Evolutionary conservation across 1,140 invertebrate species (phyloP).

Genomic region (Heliconius melpomene): DNA sequence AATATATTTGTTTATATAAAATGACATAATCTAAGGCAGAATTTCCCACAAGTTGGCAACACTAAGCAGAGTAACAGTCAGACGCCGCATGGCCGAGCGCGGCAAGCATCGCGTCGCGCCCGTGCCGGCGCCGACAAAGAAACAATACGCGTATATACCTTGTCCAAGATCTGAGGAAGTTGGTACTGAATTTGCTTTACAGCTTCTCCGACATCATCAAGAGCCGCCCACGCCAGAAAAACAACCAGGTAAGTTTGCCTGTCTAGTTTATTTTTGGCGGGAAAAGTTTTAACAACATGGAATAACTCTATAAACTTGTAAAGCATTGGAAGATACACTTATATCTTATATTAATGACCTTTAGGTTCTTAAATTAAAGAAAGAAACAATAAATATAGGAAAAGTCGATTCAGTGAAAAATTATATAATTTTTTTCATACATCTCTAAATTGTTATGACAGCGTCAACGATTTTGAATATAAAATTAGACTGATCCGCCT

Average conservation of each 20-base stretch:
- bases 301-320: background rate
- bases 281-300: slow-evolving; percentile 46
- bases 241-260: slow-evolving; percentile 56
- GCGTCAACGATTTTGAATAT: slow-evolving; percentile 16
- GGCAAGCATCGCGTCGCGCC: slow-evolving; percentile 75
- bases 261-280: slow-evolving; percentile 44
- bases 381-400: background rate
- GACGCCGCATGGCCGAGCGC: slow-evolving; percentile 77
- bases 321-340: background rate
- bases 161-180: slow-evolving; percentile 83
- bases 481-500: slow-evolving; percentile 16
- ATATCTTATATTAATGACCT: background rate
- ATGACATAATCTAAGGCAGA: background rate
- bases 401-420: background rate
- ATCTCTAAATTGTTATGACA: slow-evolving; percentile 27
- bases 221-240: slow-evolving; percentile 63
- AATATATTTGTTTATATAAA: background rate
- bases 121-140: slow-evolving; percentile 79
- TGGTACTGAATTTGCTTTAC: slow-evolving; percentile 73
- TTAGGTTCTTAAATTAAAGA: background rate
- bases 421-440: slow-evolving; percentile 2
- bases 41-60: slow-evolving; percentile 34
- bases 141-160: slow-evolving; percentile 81
- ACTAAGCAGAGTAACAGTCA: slow-evolving; percentile 48
- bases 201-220: slow-evolving; percentile 55